Percentiles rank a stretch among this genome's conserved stretches.
Conservation (phyloP, 2,888 invertebrate genomes). For the Micoletzkya japonica region DNA sequence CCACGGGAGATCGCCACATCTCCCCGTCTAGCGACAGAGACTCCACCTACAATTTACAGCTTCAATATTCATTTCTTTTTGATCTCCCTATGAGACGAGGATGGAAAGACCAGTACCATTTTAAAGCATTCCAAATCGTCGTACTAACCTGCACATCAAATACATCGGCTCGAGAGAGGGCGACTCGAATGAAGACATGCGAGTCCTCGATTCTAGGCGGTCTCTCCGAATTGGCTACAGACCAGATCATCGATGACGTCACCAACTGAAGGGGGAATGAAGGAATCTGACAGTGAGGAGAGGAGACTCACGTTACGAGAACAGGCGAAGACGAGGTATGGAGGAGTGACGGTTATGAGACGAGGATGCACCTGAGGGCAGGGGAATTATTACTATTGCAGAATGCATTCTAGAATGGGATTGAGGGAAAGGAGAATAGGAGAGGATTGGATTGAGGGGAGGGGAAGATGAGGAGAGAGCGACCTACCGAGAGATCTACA, state of each 20-base stretch:
- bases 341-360: conserved; percentile 41
- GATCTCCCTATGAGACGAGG: not conserved
- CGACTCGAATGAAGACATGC: conserved; percentile 58
- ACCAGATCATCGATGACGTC: conserved; percentile 43
- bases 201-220: conserved; percentile 43
- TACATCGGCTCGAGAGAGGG: conserved; percentile 33
- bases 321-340: conserved; percentile 58
- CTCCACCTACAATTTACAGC: conserved; percentile 5
- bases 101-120: not conserved
- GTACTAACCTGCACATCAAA: conserved; percentile 14
- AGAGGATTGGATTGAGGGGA: too few relatives aligned
- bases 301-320: conserved; percentile 43
- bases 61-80: not conserved
- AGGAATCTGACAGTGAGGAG: not conserved
- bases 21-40: conserved; percentile 9
- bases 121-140: too few relatives aligned
- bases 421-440: too few relatives aligned
- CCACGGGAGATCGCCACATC: conserved; percentile 52
- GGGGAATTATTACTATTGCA: conserved; percentile 1
- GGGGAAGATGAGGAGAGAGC: not conserved
- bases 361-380: conserved; percentile 45
- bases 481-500: conserved; percentile 24
- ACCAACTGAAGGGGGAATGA: conserved; percentile 32
- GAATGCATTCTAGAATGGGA: too few relatives aligned
- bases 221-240: conserved; percentile 36